Conservation (phyloP, 2,888 invertebrate genomes). For the Cerastoderma edule region DNA sequence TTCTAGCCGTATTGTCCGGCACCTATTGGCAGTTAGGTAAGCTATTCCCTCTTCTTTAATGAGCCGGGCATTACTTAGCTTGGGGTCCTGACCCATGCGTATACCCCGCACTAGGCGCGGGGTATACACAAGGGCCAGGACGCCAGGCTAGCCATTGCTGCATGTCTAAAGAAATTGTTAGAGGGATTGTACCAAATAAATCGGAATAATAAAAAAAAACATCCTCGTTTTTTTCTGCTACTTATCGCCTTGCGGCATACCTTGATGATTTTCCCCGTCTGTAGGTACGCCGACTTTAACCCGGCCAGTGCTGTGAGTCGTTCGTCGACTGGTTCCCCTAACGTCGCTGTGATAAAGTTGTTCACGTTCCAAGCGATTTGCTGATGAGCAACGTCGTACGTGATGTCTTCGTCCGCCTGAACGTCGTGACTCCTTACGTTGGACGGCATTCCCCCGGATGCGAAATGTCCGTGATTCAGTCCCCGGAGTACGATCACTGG, state of each 20-base stretch:
- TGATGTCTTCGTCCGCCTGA: constrained; percentile 58
- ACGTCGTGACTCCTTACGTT: constrained; percentile 65
- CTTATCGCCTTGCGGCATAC: constrained; percentile 23
- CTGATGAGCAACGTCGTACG: constrained; percentile 56
- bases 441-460: constrained; percentile 69
- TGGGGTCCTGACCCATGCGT: too few relatives aligned
- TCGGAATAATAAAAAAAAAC: too few relatives aligned
- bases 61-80: too few relatives aligned
- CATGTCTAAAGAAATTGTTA: too few relatives aligned
- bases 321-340: constrained; percentile 37
- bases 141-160: too few relatives aligned
- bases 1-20: too few relatives aligned
- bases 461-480: constrained; percentile 70
- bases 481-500: constrained; percentile 71
- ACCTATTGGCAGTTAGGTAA: too few relatives aligned
- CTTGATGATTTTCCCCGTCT: constrained; percentile 32
- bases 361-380: constrained; percentile 61
- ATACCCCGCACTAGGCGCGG: too few relatives aligned
- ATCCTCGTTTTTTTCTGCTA: too few relatives aligned
- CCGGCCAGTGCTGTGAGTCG: constrained; percentile 26
- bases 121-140: too few relatives aligned
- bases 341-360: constrained; percentile 59
- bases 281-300: constrained; percentile 36
- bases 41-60: too few relatives aligned
- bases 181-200: too few relatives aligned